A percentile compares a stretch with the other conserved stretches of the same genome.
Evolutionary conservation across 1,140 invertebrate genomes (phyloP).

Genomic region (Drosophila melanica): DNA sequence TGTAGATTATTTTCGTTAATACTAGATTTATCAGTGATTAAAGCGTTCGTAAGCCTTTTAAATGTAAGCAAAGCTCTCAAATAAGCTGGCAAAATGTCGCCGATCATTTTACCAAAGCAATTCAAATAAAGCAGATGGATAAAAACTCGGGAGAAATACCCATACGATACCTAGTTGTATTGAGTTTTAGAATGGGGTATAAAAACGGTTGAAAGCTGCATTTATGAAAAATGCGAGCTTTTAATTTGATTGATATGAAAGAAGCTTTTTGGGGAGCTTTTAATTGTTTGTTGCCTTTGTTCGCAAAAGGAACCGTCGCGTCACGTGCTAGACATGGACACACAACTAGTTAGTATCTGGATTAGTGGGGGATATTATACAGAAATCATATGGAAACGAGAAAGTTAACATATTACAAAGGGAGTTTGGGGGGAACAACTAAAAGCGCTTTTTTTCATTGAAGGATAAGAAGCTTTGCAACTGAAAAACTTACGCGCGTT

Average conservation of each 20-base stretch:
- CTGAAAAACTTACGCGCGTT: conserved; percentile 88
- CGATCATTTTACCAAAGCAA: conserved; percentile 19
- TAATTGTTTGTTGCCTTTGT: neutral
- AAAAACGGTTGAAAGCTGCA: conserved; percentile 22
- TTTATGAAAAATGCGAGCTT: conserved; percentile 10
- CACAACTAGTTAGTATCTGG: conserved; percentile 26
- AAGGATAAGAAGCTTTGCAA: conserved; percentile 80
- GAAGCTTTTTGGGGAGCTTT: neutral
- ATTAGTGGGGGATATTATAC: conserved; percentile 24
- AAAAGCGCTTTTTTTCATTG: conserved; percentile 27
- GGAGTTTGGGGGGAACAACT: conserved; percentile 16
- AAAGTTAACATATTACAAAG: conserved; percentile 6
- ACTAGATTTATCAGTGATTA: conserved; percentile 20
- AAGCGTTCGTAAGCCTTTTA: conserved; percentile 71
- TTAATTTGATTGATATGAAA: conserved; percentile 1
- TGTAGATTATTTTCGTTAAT: conserved; percentile 29
- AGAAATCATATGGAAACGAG: conserved; percentile 30
- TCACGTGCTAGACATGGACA: conserved; percentile 18
- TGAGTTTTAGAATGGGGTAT: conserved; percentile 1
- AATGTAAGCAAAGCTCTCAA: conserved; percentile 66
- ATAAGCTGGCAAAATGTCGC: conserved; percentile 22
- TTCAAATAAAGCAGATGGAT: conserved; percentile 16
- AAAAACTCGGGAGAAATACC: neutral
- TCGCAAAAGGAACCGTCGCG: neutral
- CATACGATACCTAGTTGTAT: conserved; percentile 32